phyloP scores from a whole-genome alignment of 2,888 invertebrate species.

The Dermolepida albohirtum region DNA sequence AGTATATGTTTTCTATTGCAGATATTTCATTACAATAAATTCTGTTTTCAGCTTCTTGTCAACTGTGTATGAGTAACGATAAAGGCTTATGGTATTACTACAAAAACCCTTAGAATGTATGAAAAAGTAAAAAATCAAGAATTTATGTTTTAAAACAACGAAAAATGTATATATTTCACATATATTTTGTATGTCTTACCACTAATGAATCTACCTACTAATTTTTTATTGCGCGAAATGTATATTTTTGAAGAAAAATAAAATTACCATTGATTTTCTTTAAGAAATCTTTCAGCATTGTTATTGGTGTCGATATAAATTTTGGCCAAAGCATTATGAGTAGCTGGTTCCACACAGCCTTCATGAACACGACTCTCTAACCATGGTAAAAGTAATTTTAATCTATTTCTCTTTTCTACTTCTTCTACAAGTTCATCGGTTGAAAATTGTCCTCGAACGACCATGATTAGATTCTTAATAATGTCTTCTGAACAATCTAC shows the following conservation, averaged over 20 bases:
- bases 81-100: too few species aligned
- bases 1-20: too few species aligned
- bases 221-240: too few species aligned
- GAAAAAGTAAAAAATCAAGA: too few species aligned
- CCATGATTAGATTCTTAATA: slow-evolving; percentile 97
- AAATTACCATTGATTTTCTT: slow-evolving; percentile 76
- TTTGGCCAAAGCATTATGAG: slow-evolving; percentile 99
- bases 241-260: slow-evolving; percentile 45
- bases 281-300: slow-evolving; percentile 97
- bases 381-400: slow-evolving; percentile 97
- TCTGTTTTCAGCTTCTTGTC: too few species aligned
- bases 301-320: slow-evolving; percentile 99
- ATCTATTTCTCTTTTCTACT: slow-evolving; percentile 91
- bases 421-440: slow-evolving; percentile 99
- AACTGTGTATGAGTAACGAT: too few species aligned
- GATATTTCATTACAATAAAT: too few species aligned
- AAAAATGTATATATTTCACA: too few species aligned
- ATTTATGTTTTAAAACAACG: too few species aligned
- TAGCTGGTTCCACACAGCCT: slow-evolving; percentile 96
- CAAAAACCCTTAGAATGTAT: too few species aligned
- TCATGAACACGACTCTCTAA: slow-evolving; percentile 97
- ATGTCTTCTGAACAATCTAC: slow-evolving; percentile 99
- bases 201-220: too few species aligned
- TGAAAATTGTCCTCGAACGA: slow-evolving; percentile 98
- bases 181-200: too few species aligned